phyloP scores from a whole-genome alignment of 2,113 vertebrate species.

The Macaca nemestrina region DNA sequence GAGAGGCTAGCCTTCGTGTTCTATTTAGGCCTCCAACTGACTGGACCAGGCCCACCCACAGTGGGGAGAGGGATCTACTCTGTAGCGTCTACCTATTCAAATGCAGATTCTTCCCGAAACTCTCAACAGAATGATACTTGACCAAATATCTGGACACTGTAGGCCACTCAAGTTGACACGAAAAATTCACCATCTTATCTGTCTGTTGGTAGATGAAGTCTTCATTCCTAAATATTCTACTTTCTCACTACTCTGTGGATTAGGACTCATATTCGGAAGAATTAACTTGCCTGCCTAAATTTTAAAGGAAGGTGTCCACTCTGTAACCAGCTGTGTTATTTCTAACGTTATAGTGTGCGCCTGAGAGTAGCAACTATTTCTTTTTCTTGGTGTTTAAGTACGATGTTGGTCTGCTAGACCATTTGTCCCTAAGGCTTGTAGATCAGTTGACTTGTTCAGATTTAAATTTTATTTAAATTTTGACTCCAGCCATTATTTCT shows the following conservation, averaged over 20 bases:
- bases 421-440: background rate
- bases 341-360: accelerated
- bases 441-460: slow-evolving; percentile 53
- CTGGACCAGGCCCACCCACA: background rate
- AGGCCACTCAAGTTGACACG: background rate
- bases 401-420: slow-evolving; percentile 10
- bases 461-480: slow-evolving; percentile 79
- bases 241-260: background rate
- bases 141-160: no score
- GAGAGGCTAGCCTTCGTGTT: background rate
- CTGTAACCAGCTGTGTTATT: background rate
- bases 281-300: background rate
- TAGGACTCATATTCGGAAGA: background rate
- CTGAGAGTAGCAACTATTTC: background rate
- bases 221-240: background rate
- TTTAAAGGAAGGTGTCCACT: background rate
- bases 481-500: slow-evolving; percentile 77
- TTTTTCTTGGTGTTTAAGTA: background rate
- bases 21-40: accelerated
- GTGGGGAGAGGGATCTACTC: accelerated
- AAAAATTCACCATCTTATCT: no score
- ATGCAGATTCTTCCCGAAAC: background rate
- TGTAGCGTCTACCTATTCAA: no score
- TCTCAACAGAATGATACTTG: no score
- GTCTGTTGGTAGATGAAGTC: background rate